These are phyloP conservation scores for Melanotaenia parkinsoni DNA, from an alignment of 2,797 vertebrate genomes.

Conservation along the genomic window DNA sequence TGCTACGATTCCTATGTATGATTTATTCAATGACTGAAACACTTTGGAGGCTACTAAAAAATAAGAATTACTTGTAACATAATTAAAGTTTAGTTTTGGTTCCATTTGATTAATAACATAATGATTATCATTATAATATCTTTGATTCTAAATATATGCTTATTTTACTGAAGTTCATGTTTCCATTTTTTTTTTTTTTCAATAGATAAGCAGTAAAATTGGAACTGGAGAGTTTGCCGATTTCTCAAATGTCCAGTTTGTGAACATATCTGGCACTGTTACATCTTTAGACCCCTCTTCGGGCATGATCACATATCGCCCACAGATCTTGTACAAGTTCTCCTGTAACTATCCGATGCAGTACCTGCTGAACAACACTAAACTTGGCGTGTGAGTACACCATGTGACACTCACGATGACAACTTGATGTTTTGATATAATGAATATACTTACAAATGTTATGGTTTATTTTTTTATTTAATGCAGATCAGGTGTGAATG, in stretches of 20 bases:
- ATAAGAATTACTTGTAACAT: neutral
- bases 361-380: slow-evolving; percentile 82
- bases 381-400: slow-evolving; percentile 80
- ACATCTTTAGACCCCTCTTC: slow-evolving; percentile 66
- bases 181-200: slow-evolving; percentile 7
- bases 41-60: neutral
- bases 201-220: slow-evolving; percentile 59
- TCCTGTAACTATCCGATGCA: slow-evolving; percentile 83
- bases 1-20: neutral
- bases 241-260: slow-evolving; percentile 74
- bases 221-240: slow-evolving; percentile 70
- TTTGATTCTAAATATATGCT: neutral
- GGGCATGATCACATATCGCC: slow-evolving; percentile 72
- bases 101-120: neutral
- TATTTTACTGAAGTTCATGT: neutral
- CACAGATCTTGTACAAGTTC: slow-evolving; percentile 78
- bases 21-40: neutral
- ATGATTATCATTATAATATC: neutral
- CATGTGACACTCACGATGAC: neutral
- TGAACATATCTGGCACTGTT: slow-evolving; percentile 79
- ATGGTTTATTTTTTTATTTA: slow-evolving; percentile 1
- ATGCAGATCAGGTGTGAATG: slow-evolving; percentile 76
- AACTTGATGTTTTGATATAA: neutral
- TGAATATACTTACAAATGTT: neutral
- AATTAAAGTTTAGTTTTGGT: neutral